phyloP scores from a whole-genome alignment of 1,140 invertebrate species.

The Lasioglossum albipes region DNA sequence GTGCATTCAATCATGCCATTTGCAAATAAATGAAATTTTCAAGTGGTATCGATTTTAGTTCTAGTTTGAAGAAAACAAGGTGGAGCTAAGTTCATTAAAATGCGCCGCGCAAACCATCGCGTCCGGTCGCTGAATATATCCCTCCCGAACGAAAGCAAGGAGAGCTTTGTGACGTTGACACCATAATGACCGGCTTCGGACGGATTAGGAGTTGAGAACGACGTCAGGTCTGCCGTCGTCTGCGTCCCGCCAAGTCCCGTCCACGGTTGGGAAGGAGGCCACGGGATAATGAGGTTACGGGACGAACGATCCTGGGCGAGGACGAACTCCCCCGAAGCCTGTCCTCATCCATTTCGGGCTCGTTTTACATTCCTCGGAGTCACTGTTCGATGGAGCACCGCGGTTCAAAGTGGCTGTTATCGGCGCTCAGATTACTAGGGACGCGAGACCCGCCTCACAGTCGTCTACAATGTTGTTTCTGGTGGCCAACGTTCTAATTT shows the following conservation, averaged over 20 bases:
- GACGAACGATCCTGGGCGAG: neutral
- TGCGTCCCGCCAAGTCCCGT: too few species aligned
- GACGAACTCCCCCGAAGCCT: neutral
- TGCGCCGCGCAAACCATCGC: slow-evolving; percentile 58
- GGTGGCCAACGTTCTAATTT: neutral
- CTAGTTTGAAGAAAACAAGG: slow-evolving; percentile 59
- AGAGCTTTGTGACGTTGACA: neutral
- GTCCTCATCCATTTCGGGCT: neutral
- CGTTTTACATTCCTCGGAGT: slow-evolving; percentile 1
- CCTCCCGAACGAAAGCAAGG: neutral
- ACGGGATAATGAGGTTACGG: slow-evolving; percentile 28
- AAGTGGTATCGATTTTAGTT: too few species aligned
- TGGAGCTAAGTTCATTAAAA: slow-evolving; percentile 68
- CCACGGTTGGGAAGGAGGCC: neutral
- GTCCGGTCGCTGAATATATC: slow-evolving; percentile 52
- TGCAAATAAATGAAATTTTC: too few species aligned
- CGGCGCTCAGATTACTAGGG: neutral
- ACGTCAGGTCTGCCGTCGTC: neutral
- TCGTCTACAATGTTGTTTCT: too few species aligned
- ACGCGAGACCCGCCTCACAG: neutral
- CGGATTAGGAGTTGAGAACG: slow-evolving; percentile 35
- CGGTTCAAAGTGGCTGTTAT: neutral
- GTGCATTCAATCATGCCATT: too few species aligned
- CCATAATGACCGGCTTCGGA: slow-evolving; percentile 15
- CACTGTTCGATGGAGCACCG: neutral